phyloP scores from a whole-genome alignment of 1,140 invertebrate species.

The Chironomus tepperi region DNA sequence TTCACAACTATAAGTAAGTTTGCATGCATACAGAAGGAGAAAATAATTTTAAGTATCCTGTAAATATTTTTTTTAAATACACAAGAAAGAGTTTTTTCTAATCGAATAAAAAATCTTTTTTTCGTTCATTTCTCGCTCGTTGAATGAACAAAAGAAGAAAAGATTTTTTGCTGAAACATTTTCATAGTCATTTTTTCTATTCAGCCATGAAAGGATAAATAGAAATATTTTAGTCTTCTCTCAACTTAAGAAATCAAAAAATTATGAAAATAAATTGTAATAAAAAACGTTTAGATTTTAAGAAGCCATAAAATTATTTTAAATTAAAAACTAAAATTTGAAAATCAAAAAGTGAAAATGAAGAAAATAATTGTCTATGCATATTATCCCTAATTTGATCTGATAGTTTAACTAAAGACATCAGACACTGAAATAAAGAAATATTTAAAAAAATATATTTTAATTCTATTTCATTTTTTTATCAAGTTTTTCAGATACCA shows the following conservation, averaged over 20 bases:
- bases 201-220: background rate
- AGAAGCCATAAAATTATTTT: no score
- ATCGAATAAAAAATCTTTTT: background rate
- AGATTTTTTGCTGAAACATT: slow-evolving; percentile 13
- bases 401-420: no score
- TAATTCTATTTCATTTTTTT: no score
- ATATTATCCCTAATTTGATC: no score
- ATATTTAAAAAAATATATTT: no score
- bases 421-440: no score
- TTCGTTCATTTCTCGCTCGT: background rate
- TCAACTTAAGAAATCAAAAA: background rate
- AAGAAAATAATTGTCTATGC: no score
- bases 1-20: no score
- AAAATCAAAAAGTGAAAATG: no score
- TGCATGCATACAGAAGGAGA: background rate
- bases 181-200: slow-evolving; percentile 9
- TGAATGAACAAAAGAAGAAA: background rate
- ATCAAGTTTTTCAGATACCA: no score
- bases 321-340: no score
- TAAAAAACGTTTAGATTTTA: no score
- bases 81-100: background rate
- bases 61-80: slow-evolving; percentile 8
- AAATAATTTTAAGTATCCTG: background rate
- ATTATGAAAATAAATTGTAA: background rate
- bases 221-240: background rate